Base-by-base conservation (phyloP, 2,113 vertebrate species). In the Puntigrus tetrazona region DNA sequence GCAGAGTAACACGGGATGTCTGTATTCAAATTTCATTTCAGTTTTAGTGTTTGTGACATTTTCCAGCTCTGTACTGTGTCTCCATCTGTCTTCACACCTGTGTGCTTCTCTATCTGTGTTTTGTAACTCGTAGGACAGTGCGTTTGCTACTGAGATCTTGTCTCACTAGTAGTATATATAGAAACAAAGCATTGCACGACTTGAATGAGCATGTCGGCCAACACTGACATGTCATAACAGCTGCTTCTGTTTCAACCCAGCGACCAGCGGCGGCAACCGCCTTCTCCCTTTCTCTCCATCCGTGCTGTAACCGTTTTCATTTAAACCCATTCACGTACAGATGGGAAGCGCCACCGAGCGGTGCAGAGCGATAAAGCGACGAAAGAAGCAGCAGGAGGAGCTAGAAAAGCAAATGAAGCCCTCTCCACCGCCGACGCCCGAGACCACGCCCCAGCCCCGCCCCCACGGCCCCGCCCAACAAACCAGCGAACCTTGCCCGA, bases 111-210 rank as follows among this genome's bases (percentile, higher is more conserved):
- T 92, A 87, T 94, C 86, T 90, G 91, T 93, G 4, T 92, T 91
- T 91, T 88, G 89, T 92, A 93, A 87, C 80, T 88, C 83, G 79
- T 94, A 97, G 96, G 95, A 94, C 92, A 94, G 94, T 91, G n/a
- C 91, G 91, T 95, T 95, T 90, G 94, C 89, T 91, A 94, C 94
- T 94, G 94, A 96, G 93, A 95, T 91, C 95, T 95, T 96, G 92
- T 95, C 92, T 91, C 93, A 90, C 93, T 97, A 96, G 95, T 96
- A n/a, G 96, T 97, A 95, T 97, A 96, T 92, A 92, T 94, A 95
- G 90, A 94, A 91, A 88, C 89, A 63, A n/a, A 78, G 83, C 47
- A 57, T 82, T 78, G 82, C 85, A 79, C 74, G 87, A 83, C 87
- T 88, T 84, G 43, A 84, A 89, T 67, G 47, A 90, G 88, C 91